These are phyloP conservation scores for Syndactyla subalaris DNA, from an alignment of 2,797 vertebrate genomes.

Conservation along the genomic window DNA sequence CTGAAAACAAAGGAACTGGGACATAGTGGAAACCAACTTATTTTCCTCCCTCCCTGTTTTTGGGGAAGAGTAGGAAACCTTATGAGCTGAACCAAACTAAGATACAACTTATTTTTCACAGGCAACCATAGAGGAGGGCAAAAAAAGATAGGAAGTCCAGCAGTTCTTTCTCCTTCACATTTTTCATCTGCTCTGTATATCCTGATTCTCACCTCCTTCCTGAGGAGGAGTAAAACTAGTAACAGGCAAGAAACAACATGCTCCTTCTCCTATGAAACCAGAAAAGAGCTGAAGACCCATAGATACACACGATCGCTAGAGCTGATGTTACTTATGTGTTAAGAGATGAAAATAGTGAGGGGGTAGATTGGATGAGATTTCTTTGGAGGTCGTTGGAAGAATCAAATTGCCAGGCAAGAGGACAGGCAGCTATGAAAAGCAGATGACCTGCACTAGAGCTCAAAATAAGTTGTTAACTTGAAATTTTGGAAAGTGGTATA, in stretches of 20 bases:
- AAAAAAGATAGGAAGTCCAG: not conserved
- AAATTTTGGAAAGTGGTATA: not conserved
- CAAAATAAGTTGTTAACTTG: not conserved
- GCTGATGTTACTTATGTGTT: not conserved
- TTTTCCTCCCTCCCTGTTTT: not conserved
- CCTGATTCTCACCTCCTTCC: not conserved
- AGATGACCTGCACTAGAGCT: not conserved
- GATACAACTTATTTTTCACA: not conserved
- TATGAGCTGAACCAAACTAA: not conserved
- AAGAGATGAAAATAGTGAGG: not conserved
- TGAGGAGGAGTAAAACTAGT: not conserved
- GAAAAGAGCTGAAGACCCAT: not conserved
- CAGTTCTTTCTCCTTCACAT: not conserved
- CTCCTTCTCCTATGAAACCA: not conserved
- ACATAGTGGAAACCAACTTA: not conserved
- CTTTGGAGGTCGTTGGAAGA: not conserved
- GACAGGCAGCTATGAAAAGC: not conserved
- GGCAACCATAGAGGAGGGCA: not conserved
- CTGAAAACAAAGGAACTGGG: not conserved
- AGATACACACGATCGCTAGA: not conserved
- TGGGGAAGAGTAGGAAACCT: not conserved
- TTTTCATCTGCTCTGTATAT: not conserved
- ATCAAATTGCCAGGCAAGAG: not conserved
- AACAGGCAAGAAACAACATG: not conserved
- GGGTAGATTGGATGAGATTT: not conserved